Evolutionary conservation across 30 jellyfish, hydroid and myxozoan genomes (phyloP).

Genomic region (Aurelia aurita): DNA sequence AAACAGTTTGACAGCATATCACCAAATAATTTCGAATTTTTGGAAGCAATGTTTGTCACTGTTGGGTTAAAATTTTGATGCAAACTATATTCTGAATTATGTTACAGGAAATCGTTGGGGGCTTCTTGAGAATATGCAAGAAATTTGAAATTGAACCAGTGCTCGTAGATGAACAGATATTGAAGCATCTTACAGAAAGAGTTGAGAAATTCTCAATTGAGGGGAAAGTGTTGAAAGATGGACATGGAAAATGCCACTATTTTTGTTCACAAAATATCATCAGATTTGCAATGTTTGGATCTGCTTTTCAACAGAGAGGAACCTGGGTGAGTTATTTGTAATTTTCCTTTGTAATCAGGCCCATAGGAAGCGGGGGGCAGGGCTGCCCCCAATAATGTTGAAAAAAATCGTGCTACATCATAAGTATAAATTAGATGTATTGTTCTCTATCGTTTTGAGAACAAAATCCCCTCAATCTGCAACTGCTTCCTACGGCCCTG

Average conservation of each 20-base stretch:
- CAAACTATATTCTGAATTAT: not conserved
- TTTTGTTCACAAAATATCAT: constrained; percentile 26
- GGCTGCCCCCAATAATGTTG: too few relatives aligned
- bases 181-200: constrained; percentile 53
- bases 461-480: too few relatives aligned
- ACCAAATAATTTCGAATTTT: not conserved
- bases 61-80: not conserved
- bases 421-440: too few relatives aligned
- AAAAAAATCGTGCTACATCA: too few relatives aligned
- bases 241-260: constrained; percentile 57
- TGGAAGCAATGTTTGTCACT: not conserved
- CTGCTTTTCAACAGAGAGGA: not conserved
- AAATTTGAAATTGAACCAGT: not conserved
- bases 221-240: constrained; percentile 22
- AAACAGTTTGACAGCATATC: too few relatives aligned
- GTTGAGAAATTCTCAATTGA: constrained; percentile 25
- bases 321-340: constrained; percentile 45
- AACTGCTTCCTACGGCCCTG: too few relatives aligned
- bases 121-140: constrained; percentile 17
- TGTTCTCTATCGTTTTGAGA: too few relatives aligned
- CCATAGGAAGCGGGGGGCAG: too few relatives aligned
- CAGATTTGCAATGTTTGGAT: constrained; percentile 46
- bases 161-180: constrained; percentile 28
- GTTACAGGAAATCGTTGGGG: constrained; percentile 30
- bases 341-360: too few relatives aligned